Evolutionary conservation across 2,888 invertebrate species (phyloP), one percentile per base, ranked within the genome.

Genomic region (Stenoptilia bipunctidactyla): DNA sequence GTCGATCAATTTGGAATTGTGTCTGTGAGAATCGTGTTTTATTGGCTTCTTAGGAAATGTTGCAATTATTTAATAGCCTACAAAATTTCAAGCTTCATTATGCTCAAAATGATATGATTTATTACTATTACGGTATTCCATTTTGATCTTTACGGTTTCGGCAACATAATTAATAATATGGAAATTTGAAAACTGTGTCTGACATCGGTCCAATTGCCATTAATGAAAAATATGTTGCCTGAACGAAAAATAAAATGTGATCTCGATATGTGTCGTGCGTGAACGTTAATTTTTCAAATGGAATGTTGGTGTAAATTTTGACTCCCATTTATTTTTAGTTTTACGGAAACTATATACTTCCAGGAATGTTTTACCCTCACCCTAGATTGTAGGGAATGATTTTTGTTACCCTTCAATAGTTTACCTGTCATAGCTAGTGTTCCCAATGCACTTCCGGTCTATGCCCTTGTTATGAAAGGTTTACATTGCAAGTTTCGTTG

Each of bases 301-400:
- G 88, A 88, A 88, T 88, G 88, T 88, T 88, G 88, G 88, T 88
- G 88, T 88, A 87, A 68, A 75, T 74, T 80, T 70, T 60, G 3
- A 20, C 20, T 55, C 58, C 64, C 60, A 58, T 56, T 53, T 68
- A 66, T 62, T 51, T 62, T 60, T 59, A 62, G 48, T 46, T 60
- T 56, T 56, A n/a, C 50, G 35, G 49, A 48, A 20, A 20, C 20
- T 20, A 41, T 54, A 53, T 59, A 69, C 61, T 52, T 62, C 61
- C 74, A 57, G 61, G 90, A 90, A 90, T 90, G 90, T 89, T 86
- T 86, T 53, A 46, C 76, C 80, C 57, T 48, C 48, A 39, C 57
- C 67, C 66, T 60, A 79, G 74, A 85, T 73, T 59, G 45, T 77
- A 77, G 77, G 80, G 80, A 83, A 82, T 82, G 82, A 59, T 50